Conservation (phyloP, 2,113 vertebrate genomes). For the Colistium nudipinnis region DNA sequence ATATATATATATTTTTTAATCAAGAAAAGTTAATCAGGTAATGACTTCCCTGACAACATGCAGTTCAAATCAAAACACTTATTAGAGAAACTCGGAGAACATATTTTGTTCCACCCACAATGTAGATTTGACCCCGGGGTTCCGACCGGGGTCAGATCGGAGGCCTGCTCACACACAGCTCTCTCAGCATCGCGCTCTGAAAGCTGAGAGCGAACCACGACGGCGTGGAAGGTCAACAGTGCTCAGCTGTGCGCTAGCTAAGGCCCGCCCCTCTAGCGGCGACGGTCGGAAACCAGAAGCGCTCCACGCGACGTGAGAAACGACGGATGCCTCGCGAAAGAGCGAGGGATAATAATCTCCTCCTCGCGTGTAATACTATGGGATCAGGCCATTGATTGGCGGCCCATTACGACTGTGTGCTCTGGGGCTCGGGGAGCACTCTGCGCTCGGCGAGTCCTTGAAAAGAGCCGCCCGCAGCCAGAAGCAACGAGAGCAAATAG, state of each 20-base stretch:
- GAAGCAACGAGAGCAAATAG: constrained; percentile 46
- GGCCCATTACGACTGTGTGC: constrained; percentile 61
- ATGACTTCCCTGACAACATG: too few relatives aligned
- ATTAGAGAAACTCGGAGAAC: too few relatives aligned
- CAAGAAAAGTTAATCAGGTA: too few relatives aligned
- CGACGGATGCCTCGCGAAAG: constrained; percentile 14
- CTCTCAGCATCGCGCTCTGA: not conserved
- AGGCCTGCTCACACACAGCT: not conserved
- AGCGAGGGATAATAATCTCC: constrained; percentile 55
- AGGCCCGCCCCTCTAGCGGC: constrained; percentile 15
- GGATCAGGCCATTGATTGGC: constrained; percentile 70
- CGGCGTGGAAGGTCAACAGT: not conserved
- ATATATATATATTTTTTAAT: too few relatives aligned
- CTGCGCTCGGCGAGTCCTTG: constrained; percentile 46
- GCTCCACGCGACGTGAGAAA: constrained; percentile 46
- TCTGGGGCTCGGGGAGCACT: constrained; percentile 60
- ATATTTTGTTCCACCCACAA: too few relatives aligned
- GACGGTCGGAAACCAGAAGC: constrained; percentile 49
- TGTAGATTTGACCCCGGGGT: not conserved
- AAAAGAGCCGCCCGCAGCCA: constrained; percentile 53
- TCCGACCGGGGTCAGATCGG: not conserved
- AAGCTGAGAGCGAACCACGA: not conserved
- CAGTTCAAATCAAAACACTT: too few relatives aligned
- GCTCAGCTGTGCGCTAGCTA: constrained; percentile 5
- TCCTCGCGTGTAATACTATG: constrained; percentile 61